These are phyloP conservation scores for Bilobella aurantiaca DNA, from an alignment of 1,140 invertebrate genomes.

Conservation along the genomic window DNA sequence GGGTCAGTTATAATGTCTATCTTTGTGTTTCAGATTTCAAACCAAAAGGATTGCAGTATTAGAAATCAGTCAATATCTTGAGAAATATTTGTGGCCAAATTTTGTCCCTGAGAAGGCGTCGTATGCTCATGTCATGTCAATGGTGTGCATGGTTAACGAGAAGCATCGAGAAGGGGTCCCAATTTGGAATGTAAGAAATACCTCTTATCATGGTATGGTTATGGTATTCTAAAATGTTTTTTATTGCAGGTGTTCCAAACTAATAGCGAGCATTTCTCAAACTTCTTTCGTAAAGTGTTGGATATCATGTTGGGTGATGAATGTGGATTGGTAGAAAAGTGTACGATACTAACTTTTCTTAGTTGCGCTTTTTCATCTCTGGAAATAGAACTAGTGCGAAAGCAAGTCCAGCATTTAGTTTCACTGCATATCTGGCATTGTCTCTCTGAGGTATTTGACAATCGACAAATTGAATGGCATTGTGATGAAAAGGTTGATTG, in stretches of 20 bases:
- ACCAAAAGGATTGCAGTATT: constrained; percentile 84
- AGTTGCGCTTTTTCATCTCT: constrained; percentile 41
- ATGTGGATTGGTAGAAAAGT: constrained; percentile 38
- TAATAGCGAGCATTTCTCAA: constrained; percentile 65
- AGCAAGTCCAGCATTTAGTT: constrained; percentile 82
- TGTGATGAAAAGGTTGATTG: background rate
- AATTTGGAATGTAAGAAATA: constrained; percentile 72
- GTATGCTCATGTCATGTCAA: constrained; percentile 80
- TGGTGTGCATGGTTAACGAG: constrained; percentile 95
- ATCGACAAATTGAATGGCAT: background rate
- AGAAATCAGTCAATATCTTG: constrained; percentile 94
- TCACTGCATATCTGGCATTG: constrained; percentile 90
- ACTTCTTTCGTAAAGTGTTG: constrained; percentile 79
- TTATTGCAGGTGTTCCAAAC: constrained; percentile 62
- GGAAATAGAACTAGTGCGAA: constrained; percentile 84
- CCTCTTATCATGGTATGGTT: too few species aligned
- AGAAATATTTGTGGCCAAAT: constrained; percentile 96
- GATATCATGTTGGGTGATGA: constrained; percentile 53
- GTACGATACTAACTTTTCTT: constrained; percentile 32
- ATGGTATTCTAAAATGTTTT: too few species aligned
- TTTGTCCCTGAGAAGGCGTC: constrained; percentile 56
- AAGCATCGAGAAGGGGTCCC: constrained; percentile 93
- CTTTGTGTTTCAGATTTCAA: constrained; percentile 54
- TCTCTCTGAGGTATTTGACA: constrained; percentile 58
- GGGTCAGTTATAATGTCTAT: constrained; percentile 14